Conservation (phyloP, 2,113 vertebrate species). For the Leptodactylus fuscus region DNA sequence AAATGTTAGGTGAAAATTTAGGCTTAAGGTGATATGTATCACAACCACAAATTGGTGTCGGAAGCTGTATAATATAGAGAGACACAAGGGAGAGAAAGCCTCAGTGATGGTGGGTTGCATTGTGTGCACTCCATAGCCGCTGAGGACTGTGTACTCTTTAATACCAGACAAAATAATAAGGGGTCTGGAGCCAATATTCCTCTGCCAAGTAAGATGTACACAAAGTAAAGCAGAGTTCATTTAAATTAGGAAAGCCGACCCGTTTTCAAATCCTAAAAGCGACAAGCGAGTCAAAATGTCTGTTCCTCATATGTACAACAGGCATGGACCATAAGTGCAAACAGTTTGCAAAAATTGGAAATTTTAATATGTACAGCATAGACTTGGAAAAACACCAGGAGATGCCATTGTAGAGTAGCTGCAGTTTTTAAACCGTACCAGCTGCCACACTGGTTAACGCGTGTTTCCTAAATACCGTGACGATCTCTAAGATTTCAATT, state of each 20-base stretch:
- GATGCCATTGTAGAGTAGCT: conserved; percentile 81
- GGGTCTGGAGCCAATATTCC: not conserved
- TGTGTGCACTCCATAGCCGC: not conserved
- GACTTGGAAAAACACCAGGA: conserved; percentile 76
- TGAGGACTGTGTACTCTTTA: not conserved
- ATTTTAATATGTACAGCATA: conserved; percentile 79
- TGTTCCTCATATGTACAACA: conserved; percentile 5
- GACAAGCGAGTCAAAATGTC: not conserved
- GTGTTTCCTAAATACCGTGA: conserved; percentile 74
- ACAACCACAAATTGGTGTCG: not conserved
- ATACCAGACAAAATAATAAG: not conserved
- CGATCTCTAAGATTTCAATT: conserved; percentile 72
- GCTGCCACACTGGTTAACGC: conserved; percentile 72
- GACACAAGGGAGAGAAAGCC: not conserved
- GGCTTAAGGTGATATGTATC: not conserved
- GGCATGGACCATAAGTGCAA: conserved; percentile 74
- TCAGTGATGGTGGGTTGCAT: not conserved
- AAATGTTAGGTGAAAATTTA: not conserved
- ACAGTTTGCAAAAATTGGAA: conserved; percentile 73
- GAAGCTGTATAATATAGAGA: not conserved
- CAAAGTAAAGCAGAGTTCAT: not conserved
- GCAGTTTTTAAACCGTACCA: conserved; percentile 81
- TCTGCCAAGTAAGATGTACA: not conserved
- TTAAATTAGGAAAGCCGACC: not conserved
- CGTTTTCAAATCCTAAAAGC: not conserved